Base-by-base conservation (phyloP, 2,888 invertebrate genomes). In the Leptopilina myrica region DNA sequence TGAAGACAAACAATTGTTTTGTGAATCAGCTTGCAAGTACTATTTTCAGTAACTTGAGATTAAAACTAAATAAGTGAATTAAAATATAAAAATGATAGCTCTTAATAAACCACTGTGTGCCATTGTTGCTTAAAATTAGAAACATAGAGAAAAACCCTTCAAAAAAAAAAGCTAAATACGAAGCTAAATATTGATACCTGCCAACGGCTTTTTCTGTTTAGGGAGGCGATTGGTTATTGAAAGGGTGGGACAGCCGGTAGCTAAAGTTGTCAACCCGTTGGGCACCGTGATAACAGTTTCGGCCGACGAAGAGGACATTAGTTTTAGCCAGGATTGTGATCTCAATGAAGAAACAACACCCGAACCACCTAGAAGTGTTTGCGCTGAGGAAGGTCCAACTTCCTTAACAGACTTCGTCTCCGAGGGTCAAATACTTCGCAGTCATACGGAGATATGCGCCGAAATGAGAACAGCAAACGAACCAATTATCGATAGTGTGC, bases 131-230 rank as follows among this genome's bases (percentile, higher is more conserved):
- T 43, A 43, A 43, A 43, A n/a, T 15, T 20, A 46, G 0, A 46
- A 46, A 46, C 40, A 46, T 43, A 15, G n/a, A 43, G 33, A 46
- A 7, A 46, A 46, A 15, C 62, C 62, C 62, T 33, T 33, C 3
- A 33, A 1, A 33, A 0, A 33, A 62, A 8, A 20, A 15, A 62
- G 15, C 78, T 76, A 79, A 77, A 79, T 73, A 76, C 84, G 82
- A 85, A 84, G 85, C 85, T 85, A 86, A 87, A 86, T 88, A 89
- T 88, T 91, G 91, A 92, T 92, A 93, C 95, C 95, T 95, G 96
- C 96, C 96, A 95, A 95, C 95, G 96, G 96, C 96, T 96, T 94
- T 95, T 94, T 94, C 94, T 94, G 95, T 95, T 94, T 90, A 95
- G 95, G 95, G 95, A 95, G 94, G 93, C 93, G 92, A 92, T 89